Conservation (phyloP, 2,888 invertebrate species). For the Hyppa rectilinea region DNA sequence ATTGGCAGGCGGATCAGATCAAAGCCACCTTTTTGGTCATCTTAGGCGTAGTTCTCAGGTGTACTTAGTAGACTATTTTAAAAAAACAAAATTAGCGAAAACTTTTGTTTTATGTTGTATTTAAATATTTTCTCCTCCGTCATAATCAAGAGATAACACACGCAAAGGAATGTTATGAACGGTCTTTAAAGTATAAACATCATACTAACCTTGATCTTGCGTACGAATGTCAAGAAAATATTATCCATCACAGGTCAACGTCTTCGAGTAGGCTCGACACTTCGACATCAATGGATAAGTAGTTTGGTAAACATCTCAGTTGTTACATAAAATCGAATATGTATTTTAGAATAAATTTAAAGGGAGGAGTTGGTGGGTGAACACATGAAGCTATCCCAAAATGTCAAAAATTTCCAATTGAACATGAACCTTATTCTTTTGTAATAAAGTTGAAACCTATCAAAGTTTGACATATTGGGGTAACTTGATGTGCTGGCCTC, state of each 20-base stretch:
- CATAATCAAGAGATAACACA: constrained; percentile 34
- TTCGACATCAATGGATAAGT: constrained; percentile 15
- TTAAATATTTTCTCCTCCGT: constrained; percentile 16
- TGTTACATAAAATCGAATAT: background rate
- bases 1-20: background rate
- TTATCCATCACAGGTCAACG: constrained; percentile 45
- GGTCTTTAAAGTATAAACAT: constrained; percentile 41
- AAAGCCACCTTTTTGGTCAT: background rate
- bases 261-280: constrained; percentile 26
- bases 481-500: no score
- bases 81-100: background rate
- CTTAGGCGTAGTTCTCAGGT: no score
- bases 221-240: constrained; percentile 40
- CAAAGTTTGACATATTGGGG: no score
- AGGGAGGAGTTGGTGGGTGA: background rate
- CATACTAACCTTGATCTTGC: constrained; percentile 61
- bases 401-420: no score
- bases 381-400: no score
- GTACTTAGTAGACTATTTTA: no score
- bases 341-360: background rate
- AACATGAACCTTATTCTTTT: no score
- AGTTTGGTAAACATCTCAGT: constrained; percentile 20
- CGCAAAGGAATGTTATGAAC: constrained; percentile 32
- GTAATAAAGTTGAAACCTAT: no score
- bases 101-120: background rate